Evolutionary conservation across 2,888 invertebrate genomes (phyloP).

Genomic region (Liposcelis brunnea): DNA sequence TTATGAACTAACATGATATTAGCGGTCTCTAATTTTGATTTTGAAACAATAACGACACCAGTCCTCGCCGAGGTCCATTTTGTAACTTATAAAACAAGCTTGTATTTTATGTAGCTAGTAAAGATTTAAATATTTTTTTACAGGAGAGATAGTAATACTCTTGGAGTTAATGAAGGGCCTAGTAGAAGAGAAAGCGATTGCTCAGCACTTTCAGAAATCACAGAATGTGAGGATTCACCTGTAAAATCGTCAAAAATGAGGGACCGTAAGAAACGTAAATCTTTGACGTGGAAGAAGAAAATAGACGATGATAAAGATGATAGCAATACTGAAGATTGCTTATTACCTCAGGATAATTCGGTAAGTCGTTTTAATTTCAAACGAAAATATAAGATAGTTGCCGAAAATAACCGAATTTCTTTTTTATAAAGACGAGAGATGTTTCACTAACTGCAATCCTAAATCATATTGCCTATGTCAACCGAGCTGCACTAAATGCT

Average conservation of each 20-base stretch:
- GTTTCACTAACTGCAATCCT: slow-evolving; percentile 33
- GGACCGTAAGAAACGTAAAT: not conserved
- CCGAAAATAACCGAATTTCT: no score
- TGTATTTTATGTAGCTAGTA: no score
- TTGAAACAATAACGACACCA: no score
- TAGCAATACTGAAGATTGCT: not conserved
- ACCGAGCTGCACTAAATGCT: slow-evolving; percentile 24
- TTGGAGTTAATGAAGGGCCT: not conserved
- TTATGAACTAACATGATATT: no score
- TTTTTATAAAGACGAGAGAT: slow-evolving; percentile 26
- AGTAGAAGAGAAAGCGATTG: slow-evolving; percentile 5
- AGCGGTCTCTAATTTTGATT: no score
- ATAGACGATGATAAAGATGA: not conserved
- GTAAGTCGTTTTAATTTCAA: no score
- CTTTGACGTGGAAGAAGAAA: slow-evolving; percentile 1
- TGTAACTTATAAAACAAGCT: no score
- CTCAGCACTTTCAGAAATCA: not conserved
- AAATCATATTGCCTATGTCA: slow-evolving; percentile 36
- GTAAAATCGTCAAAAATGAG: not conserved
- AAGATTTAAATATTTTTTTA: slow-evolving; percentile 1
- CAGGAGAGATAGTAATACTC: slow-evolving; percentile 1
- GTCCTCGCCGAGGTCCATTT: no score
- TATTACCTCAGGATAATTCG: not conserved
- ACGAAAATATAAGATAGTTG: no score
- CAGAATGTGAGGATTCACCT: not conserved